These are phyloP conservation scores for Drosophila kanekoi DNA, from an alignment of 2,888 invertebrate species.

Conservation along the genomic window DNA sequence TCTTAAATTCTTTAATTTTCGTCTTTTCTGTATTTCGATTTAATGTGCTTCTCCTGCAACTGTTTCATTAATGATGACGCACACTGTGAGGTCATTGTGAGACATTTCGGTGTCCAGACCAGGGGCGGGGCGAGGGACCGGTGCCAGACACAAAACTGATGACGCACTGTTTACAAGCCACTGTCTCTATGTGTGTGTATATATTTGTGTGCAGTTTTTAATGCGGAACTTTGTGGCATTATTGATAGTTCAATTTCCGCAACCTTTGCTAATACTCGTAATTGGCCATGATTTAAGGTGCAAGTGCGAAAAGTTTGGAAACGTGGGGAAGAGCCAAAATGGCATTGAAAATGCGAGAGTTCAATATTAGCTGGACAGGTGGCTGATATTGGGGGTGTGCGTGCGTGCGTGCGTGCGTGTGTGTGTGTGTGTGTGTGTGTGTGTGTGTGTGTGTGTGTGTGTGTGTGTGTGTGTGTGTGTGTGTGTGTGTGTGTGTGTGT, in stretches of 20 bases:
- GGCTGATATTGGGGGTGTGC: conserved; percentile 20
- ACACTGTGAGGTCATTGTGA: conserved; percentile 70
- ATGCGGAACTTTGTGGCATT: conserved; percentile 21
- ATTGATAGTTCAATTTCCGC: conserved; percentile 38
- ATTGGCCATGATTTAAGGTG: conserved; percentile 66
- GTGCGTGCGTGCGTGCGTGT: conserved; percentile 15
- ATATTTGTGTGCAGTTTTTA: conserved; percentile 10
- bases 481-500: conserved; percentile 11
- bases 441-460: conserved; percentile 2
- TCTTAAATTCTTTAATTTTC: conserved; percentile 1
- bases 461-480: conserved; percentile 13
- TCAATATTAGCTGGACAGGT: conserved; percentile 38
- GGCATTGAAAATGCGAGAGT: conserved; percentile 64
- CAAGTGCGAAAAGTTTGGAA: conserved; percentile 36
- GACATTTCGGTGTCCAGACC: conserved; percentile 14
- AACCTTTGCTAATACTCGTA: conserved; percentile 55
- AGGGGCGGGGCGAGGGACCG: not conserved
- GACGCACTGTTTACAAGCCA: conserved; percentile 55
- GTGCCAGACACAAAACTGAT: conserved; percentile 48
- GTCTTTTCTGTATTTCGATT: not conserved
- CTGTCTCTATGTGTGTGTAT: conserved; percentile 6
- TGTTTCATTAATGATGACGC: conserved; percentile 72
- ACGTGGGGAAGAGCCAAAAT: conserved; percentile 33
- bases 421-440: conserved; percentile 8
- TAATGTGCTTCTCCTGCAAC: conserved; percentile 19